Conservation (phyloP, 1,140 invertebrate species). For the Lordiphosa mommai region DNA sequence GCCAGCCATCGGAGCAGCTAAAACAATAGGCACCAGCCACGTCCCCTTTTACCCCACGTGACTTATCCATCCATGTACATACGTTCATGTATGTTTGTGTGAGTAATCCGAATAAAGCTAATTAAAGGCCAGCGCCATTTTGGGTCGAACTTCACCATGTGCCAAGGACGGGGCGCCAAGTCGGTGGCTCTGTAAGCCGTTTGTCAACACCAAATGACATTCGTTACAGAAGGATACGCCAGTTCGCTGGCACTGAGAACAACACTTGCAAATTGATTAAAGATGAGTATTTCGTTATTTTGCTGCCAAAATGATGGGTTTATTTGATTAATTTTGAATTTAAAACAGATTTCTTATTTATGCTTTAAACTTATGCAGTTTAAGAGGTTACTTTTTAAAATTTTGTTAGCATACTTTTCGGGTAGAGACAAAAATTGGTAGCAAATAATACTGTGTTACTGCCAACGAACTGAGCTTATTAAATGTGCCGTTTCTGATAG, state of each 20-base stretch:
- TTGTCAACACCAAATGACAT: conserved; percentile 50
- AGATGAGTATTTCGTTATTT: too few species aligned
- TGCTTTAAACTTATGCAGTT: too few species aligned
- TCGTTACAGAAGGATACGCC: conserved; percentile 11
- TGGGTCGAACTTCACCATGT: conserved; percentile 41
- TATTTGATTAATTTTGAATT: too few species aligned
- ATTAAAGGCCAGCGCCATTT: conserved; percentile 57
- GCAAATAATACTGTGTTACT: too few species aligned
- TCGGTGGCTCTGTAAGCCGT: conserved; percentile 52
- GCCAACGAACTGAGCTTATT: too few species aligned
- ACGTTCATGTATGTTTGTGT: conserved; percentile 33
- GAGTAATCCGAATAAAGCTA: conserved; percentile 68
- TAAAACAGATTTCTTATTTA: too few species aligned
- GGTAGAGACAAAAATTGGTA: too few species aligned
- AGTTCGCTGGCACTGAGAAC: background rate
- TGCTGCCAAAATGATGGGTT: too few species aligned
- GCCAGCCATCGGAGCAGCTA: conserved; percentile 13
- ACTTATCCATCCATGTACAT: background rate
- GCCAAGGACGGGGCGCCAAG: conserved; percentile 51
- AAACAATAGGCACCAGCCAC: conserved; percentile 46
- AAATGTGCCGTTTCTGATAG: too few species aligned
- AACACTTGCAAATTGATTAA: too few species aligned
- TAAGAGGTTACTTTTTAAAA: too few species aligned
- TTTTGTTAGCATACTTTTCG: too few species aligned
- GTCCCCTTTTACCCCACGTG: background rate